phyloP scores from a whole-genome alignment of 1,140 invertebrate genomes.

The Cotesia glomerata region DNA sequence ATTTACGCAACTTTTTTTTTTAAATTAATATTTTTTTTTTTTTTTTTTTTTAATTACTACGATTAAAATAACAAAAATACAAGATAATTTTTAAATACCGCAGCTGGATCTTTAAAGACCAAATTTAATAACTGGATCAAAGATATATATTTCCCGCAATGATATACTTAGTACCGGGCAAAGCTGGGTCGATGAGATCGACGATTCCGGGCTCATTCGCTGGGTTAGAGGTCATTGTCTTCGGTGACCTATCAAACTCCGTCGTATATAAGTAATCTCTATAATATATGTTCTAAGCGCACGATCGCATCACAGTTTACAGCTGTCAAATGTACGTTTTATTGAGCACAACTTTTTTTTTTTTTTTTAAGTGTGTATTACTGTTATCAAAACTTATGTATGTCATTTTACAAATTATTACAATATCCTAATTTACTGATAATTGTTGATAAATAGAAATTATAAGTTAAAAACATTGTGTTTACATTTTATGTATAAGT shows the following conservation, averaged over 20 bases:
- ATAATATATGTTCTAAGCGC: neutral
- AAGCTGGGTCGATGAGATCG: slow-evolving; percentile 1
- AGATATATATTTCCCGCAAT: neutral
- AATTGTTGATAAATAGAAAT: no score
- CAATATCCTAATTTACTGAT: no score
- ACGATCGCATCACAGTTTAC: no score
- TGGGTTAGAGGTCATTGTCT: slow-evolving; percentile 2
- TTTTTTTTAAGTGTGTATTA: no score
- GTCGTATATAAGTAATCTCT: neutral
- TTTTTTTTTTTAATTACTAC: no score
- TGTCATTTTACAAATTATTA: no score
- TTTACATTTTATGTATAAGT: neutral
- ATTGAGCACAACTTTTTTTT: no score
- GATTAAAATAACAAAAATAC: no score
- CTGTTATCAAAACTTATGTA: no score
- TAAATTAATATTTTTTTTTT: neutral
- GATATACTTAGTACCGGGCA: slow-evolving; percentile 5
- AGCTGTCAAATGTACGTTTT: no score
- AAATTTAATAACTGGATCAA: neutral
- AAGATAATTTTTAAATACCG: neutral
- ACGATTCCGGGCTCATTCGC: slow-evolving; percentile 5
- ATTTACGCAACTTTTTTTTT: neutral
- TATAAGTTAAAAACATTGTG: no score
- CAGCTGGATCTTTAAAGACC: neutral
- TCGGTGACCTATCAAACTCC: neutral